Percentiles rank a stretch among this genome's conserved stretches.
These are phyloP conservation scores for Stegodyphus dumicola DNA, from an alignment of 1,140 invertebrate genomes.

Conservation along the genomic window DNA sequence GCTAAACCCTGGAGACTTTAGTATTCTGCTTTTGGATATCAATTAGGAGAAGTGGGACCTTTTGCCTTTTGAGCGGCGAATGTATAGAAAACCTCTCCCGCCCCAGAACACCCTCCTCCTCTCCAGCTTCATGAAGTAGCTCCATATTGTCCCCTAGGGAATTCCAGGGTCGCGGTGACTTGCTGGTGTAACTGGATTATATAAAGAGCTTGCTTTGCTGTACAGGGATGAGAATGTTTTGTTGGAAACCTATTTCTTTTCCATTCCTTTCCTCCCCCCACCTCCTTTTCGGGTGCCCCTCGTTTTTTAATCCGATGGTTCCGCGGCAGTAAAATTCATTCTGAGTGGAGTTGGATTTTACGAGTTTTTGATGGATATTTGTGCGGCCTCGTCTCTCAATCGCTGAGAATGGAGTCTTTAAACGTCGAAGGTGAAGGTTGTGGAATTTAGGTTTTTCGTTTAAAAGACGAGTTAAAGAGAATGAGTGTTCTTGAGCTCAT, in stretches of 20 bases:
- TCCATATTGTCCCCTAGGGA: constrained; percentile 38
- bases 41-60: constrained; percentile 59
- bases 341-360: constrained; percentile 36
- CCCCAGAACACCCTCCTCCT: not conserved
- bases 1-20: constrained; percentile 15
- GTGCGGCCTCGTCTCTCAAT: not conserved
- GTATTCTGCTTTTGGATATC: constrained; percentile 53
- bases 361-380: constrained; percentile 40
- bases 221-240: not conserved
- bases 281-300: not conserved
- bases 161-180: constrained; percentile 31
- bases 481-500: too few relatives aligned
- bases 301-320: constrained; percentile 41
- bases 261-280: not conserved
- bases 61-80: constrained; percentile 21
- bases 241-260: too few relatives aligned
- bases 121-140: constrained; percentile 2
- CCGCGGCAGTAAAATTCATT: constrained; percentile 23
- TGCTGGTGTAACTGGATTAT: constrained; percentile 48
- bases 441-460: too few relatives aligned
- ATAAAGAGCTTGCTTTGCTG: constrained; percentile 3
- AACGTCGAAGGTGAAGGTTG: constrained; percentile 7
- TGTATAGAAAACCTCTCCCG: not conserved
- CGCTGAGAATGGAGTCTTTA: constrained; percentile 11
- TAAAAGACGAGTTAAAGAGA: too few relatives aligned